Evolutionary conservation across 2,888 invertebrate genomes (phyloP), one percentile per base, ranked within the genome.

Genomic region (Harmothoe impar): DNA sequence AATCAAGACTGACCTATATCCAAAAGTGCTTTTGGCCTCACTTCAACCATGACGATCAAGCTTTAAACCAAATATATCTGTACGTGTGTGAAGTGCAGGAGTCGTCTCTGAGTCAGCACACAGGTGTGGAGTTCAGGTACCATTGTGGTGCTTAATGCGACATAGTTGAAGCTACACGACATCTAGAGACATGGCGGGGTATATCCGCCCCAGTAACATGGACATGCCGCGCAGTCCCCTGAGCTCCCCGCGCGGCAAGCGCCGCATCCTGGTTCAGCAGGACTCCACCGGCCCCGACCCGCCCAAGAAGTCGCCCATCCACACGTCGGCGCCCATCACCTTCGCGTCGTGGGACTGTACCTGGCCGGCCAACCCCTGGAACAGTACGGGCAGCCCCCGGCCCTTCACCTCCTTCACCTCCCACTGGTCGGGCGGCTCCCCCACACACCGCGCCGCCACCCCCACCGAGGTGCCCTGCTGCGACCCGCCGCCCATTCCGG

Each of bases 341-440:
- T 86, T 86, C 23, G 29, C 54, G 3, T 52, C 52, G 0, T 86
- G 86, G 86, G 86, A 86, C 56, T 86, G 86, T 52, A 25, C 86
- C 25, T 86, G 86, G 86, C 86, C 86, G 54, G 23, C 86, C 52
- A 86, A 86, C 56, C 52, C 86, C 23, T 86, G 86, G 86, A 86
- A 86, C 86, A n/a, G 7, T 17, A 43, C n/a, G 23, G 12, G 17
- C 3, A 5, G 1, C 17, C 17, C 54, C 29, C 17, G 23, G 10
- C 81, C 81, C 20, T 86, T 86, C 54, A 12, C 86, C 29, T 15
- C 54, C 31, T 54, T 54, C 86, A 29, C 31, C 72, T 29, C 72
- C 7, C 72, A 25, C 29, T 29, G 31, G 29, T 72, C 72, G 5
- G 33, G 33, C 56, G 86, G 86, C 17, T 86, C 86, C 17, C 86